Percentiles rank a stretch among this genome's conserved stretches.
Evolutionary conservation across 2,797 vertebrate genomes (phyloP).

Genomic region (Phrynocephalus vlangalii): DNA sequence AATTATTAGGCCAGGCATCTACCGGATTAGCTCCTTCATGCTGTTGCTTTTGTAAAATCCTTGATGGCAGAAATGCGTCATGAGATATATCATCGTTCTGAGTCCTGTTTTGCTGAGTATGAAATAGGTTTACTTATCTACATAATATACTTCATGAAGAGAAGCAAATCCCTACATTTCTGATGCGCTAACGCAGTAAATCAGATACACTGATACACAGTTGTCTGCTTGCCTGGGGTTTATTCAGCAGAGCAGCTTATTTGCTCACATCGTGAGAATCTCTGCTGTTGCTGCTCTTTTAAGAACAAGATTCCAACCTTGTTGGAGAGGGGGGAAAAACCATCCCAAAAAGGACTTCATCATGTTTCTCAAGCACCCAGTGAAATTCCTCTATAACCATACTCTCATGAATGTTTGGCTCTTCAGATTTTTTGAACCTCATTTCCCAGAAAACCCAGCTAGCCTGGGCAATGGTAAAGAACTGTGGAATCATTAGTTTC

Average conservation of each 20-base stretch:
- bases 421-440: too few species aligned
- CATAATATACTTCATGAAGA: slow-evolving; percentile 19
- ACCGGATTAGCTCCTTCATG: slow-evolving; percentile 6
- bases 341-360: neutral
- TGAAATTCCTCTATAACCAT: neutral
- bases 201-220: slow-evolving; percentile 29
- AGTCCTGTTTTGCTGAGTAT: slow-evolving; percentile 14
- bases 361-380: neutral
- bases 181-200: slow-evolving; percentile 8
- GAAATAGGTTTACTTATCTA: slow-evolving; percentile 34
- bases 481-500: too few species aligned
- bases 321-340: neutral
- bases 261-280: slow-evolving; percentile 20
- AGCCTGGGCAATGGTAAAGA: too few species aligned
- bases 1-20: slow-evolving; percentile 14
- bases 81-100: slow-evolving; percentile 25
- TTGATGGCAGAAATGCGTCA: slow-evolving; percentile 20
- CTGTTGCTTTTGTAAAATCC: slow-evolving; percentile 35
- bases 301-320: slow-evolving; percentile 17
- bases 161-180: slow-evolving; percentile 10
- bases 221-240: neutral
- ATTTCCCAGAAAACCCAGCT: too few species aligned
- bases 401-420: neutral
- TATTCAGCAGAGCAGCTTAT: neutral
- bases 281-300: neutral